These are phyloP conservation scores for Drosophila limbata DNA, from an alignment of 2,888 invertebrate genomes.

Conservation along the genomic window DNA sequence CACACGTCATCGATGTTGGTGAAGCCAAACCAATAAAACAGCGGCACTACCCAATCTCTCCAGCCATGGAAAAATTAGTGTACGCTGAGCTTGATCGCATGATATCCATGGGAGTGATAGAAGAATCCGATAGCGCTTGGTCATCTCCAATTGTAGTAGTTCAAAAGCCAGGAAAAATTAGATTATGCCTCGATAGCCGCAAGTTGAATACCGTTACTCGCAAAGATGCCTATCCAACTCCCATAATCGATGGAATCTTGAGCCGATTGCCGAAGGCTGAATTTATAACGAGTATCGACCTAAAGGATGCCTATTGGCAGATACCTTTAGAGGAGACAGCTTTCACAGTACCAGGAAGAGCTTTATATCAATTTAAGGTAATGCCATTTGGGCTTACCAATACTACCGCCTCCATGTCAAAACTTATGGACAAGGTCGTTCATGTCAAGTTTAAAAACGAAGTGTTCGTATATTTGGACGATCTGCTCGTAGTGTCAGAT, in stretches of 20 bases:
- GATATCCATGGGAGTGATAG: too few relatives aligned
- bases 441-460: background rate
- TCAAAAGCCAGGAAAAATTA: too few relatives aligned
- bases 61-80: slow-evolving; percentile 18
- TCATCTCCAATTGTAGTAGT: too few relatives aligned
- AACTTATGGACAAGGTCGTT: too few relatives aligned
- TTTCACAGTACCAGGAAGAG: too few relatives aligned
- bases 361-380: background rate
- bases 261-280: too few relatives aligned
- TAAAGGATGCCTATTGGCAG: background rate
- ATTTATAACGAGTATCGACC: slow-evolving; percentile 9
- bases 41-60: slow-evolving; percentile 13
- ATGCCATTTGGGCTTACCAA: too few relatives aligned
- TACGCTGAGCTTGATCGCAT: background rate
- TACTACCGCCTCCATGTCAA: too few relatives aligned
- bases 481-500: slow-evolving; percentile 9
- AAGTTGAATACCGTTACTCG: too few relatives aligned
- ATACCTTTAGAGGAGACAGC: background rate
- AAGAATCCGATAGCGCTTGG: too few relatives aligned
- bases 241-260: slow-evolving; percentile 18
- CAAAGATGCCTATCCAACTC: too few relatives aligned
- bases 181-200: too few relatives aligned
- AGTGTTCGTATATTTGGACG: slow-evolving; percentile 20
- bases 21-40: slow-evolving; percentile 18
- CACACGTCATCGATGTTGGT: slow-evolving; percentile 12